Percentiles rank a stretch among this genome's conserved stretches.
phyloP scores from a whole-genome alignment of 2,113 vertebrate genomes.

The Coreoperca whiteheadi region DNA sequence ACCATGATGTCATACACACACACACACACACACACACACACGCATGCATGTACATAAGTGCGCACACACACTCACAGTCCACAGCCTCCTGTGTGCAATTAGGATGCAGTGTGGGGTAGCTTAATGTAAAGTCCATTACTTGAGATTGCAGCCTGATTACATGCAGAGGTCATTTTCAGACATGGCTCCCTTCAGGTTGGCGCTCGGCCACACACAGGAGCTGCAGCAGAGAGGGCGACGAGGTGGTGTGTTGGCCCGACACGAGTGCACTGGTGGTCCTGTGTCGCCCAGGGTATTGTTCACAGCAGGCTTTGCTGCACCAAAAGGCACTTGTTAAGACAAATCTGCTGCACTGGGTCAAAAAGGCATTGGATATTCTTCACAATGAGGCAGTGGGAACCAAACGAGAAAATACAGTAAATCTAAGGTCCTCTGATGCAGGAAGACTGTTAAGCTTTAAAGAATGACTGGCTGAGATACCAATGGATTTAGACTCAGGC shows the following conservation, averaged over 20 bases:
- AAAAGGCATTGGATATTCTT: neutral
- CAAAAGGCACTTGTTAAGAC: neutral
- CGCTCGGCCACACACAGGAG: conserved; percentile 51
- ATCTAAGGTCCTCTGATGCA: too few species aligned
- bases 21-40: conserved; percentile 15
- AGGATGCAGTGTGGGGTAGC: conserved; percentile 57
- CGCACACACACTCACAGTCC: conserved; percentile 20
- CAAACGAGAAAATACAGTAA: too few species aligned
- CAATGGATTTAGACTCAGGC: too few species aligned
- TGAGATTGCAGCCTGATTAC: conserved; percentile 68
- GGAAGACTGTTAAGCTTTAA: too few species aligned
- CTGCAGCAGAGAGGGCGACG: neutral
- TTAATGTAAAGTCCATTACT: conserved; percentile 74
- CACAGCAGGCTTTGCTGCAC: neutral
- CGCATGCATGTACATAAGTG: neutral
- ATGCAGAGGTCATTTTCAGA: conserved; percentile 51
- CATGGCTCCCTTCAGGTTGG: conserved; percentile 21
- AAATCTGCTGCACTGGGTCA: neutral
- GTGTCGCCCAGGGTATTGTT: conserved; percentile 4
- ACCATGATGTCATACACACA: conserved; percentile 70
- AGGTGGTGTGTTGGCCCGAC: neutral
- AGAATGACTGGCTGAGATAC: too few species aligned
- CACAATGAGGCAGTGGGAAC: too few species aligned
- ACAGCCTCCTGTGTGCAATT: conserved; percentile 69
- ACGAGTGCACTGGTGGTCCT: conserved; percentile 42